A percentile compares a stretch with the other conserved stretches of the same genome.
phyloP scores from a whole-genome alignment of 2,888 invertebrate genomes.

The Leucozona laternaria region DNA sequence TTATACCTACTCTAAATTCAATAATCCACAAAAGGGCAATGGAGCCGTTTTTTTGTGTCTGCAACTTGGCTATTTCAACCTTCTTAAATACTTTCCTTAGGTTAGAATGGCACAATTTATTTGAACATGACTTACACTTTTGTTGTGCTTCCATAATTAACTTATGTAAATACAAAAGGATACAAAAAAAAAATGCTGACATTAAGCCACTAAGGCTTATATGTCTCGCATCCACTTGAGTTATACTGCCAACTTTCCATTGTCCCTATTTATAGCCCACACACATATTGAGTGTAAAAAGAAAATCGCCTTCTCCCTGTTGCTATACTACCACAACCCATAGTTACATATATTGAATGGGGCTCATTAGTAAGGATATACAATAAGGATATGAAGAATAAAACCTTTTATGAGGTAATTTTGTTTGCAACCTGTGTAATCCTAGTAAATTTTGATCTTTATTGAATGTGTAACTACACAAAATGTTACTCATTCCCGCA shows the following conservation, averaged over 20 bases:
- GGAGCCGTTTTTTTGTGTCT: too few species aligned
- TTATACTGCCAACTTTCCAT: neutral
- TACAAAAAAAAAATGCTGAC: neutral
- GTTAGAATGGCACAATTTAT: neutral
- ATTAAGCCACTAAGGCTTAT: slow-evolving; percentile 8
- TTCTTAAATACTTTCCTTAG: neutral
- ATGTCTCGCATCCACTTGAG: slow-evolving; percentile 5
- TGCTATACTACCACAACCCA: neutral
- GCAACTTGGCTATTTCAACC: neutral
- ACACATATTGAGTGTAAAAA: neutral
- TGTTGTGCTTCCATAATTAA: neutral
- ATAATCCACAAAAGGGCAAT: too few species aligned
- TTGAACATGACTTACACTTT: neutral
- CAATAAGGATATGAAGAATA: slow-evolving; percentile 25
- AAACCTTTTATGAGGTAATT: slow-evolving; percentile 29
- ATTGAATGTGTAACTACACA: slow-evolving; percentile 28
- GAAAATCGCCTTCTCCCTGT: neutral
- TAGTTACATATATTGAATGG: slow-evolving; percentile 18
- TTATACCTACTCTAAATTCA: too few species aligned
- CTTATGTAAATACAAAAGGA: neutral
- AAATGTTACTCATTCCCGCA: neutral
- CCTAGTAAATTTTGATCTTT: slow-evolving; percentile 24
- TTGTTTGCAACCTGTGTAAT: slow-evolving; percentile 1
- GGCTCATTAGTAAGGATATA: slow-evolving; percentile 36
- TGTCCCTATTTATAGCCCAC: neutral